Evolutionary conservation across 2,888 invertebrate genomes (phyloP), one percentile per base, ranked within the genome.

Genomic region (Drosophila robusta): DNA sequence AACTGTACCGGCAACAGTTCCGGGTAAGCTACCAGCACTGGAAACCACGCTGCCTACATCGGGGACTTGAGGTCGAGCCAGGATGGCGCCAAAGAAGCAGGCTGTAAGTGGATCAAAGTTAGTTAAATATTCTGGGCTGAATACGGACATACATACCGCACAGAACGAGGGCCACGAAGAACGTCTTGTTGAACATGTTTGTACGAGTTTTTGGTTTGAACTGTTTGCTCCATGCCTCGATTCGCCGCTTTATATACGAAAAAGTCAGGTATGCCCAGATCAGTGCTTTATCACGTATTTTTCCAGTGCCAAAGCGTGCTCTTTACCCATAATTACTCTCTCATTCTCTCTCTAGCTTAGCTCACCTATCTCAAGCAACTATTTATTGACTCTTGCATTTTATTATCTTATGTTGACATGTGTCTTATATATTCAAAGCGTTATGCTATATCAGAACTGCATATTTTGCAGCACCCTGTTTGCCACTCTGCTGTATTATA

Each of bases 111-210:
- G 11, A 8, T 38, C 8, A 16, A 18, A 12, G 11, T 29, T 2
- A 18, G 18, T 18, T 18, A 18, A 18, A 18, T 18, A 18, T 18
- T 2, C 18, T 18, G 18, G 18, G 18, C 18, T 1, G 18, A 18
- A 18, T 1, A 18, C 18, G 2, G 2, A 18, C 2, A 18, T 9
- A 80, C 84, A 16, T 50, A 83, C 82, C 87, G 49, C 87, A 83
- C 54, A 83, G 44, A 22, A 88, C 16, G 18, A 88, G 42, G 24
- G 74, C 74, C 0, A 71, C 26, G 12, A 86, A 14, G 32, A 74
- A 58, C 12, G 49, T 64, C 51, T 86, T 86, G 69, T 70, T 83
- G 61, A 88, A 88, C 82, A 83, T 83, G 44, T 49, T 87, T 61
- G 38, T 18, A 14, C 14, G 18, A 46, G 41, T 47, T 50, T 16